A percentile compares a stretch with the other conserved stretches of the same genome.
Evolutionary conservation across 1,140 invertebrate species (phyloP).

Genomic region (Caenorhabditis tropicalis): DNA sequence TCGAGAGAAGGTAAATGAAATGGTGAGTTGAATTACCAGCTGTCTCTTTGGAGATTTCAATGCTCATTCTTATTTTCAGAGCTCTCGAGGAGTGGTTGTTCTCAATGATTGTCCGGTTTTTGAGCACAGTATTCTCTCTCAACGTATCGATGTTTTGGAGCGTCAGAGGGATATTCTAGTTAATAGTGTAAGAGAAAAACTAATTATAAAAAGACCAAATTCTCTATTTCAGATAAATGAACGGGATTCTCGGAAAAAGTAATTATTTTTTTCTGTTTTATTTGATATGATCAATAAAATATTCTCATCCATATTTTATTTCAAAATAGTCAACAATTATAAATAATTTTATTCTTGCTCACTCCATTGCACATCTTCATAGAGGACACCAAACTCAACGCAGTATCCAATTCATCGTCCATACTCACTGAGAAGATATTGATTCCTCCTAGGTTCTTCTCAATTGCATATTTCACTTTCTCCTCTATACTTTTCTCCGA

Average conservation of each 20-base stretch:
- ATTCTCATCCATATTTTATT: neutral
- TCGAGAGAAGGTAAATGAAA: neutral
- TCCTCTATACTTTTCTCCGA: neutral
- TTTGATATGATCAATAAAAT: no score
- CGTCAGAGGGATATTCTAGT: neutral
- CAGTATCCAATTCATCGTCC: neutral
- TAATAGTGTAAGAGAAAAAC: neutral
- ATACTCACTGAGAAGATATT: neutral
- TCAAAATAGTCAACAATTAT: neutral
- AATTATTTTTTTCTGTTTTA: no score
- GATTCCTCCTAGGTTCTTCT: conserved; percentile 5
- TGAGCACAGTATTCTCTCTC: neutral
- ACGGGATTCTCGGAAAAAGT: no score
- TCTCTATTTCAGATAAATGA: no score
- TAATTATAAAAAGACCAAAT: no score
- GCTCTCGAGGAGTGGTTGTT: neutral
- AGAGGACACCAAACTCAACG: neutral
- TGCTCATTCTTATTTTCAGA: neutral
- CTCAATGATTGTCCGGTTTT: neutral
- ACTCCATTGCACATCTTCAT: neutral
- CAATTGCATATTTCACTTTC: neutral
- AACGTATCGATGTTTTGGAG: conserved; percentile 11
- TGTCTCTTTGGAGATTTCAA: neutral
- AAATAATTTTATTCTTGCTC: neutral
- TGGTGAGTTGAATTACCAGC: neutral